Conservation (phyloP, 30 jellyfish, hydroid and myxozoan genomes). For the Turritopsis dohrnii region DNA sequence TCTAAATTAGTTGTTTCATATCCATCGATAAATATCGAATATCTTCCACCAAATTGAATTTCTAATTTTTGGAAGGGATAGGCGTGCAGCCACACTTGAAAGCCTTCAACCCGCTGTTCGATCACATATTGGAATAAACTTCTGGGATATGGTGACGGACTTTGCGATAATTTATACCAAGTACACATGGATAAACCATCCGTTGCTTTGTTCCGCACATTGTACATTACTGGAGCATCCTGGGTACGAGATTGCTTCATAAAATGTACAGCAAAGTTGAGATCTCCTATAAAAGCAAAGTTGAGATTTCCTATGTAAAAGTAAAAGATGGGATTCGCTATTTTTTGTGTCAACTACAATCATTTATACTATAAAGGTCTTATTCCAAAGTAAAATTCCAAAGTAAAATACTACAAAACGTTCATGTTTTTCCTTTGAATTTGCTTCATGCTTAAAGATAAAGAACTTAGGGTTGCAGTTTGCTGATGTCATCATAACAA, state of each 20-base stretch:
- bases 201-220: not conserved
- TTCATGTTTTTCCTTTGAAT: no score
- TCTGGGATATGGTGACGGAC: slow-evolving; percentile 11
- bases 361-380: no score
- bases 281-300: not conserved
- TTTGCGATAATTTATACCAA: slow-evolving; percentile 7
- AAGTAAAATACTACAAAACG: no score
- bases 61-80: not conserved
- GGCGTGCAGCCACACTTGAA: slow-evolving; percentile 15
- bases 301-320: not conserved
- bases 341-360: no score
- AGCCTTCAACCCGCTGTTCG: slow-evolving; percentile 9
- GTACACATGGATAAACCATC: slow-evolving; percentile 9
- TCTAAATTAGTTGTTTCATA: not conserved
- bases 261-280: not conserved
- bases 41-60: slow-evolving; percentile 14
- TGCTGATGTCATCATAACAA: no score
- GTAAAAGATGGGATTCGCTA: no score
- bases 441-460: no score
- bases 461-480: no score
- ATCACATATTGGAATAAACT: slow-evolving; percentile 7
- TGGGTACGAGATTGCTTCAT: slow-evolving; percentile 9
- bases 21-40: slow-evolving; percentile 1
- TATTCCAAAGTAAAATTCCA: no score
- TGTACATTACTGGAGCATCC: not conserved